A percentile compares a stretch with the other conserved stretches of the same genome.
Conservation (phyloP, 2,797 vertebrate genomes). For the Ciconia nigra region DNA sequence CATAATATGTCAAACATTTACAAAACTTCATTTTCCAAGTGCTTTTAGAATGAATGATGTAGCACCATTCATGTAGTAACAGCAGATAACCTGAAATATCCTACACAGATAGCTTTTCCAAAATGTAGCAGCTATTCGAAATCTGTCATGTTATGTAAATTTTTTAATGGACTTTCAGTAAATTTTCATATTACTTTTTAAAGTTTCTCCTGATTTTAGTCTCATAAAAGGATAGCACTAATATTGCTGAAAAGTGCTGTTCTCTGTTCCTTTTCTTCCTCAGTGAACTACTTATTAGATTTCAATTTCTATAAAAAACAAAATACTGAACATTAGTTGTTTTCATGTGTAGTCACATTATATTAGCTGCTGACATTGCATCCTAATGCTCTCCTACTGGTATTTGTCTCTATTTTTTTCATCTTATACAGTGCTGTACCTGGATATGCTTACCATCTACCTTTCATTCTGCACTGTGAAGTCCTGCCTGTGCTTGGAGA, state of each 20-base stretch:
- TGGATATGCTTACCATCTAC: not conserved
- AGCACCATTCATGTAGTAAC: not conserved
- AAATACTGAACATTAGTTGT: not conserved
- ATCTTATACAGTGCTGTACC: not conserved
- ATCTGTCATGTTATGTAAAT: not conserved
- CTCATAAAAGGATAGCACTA: not conserved
- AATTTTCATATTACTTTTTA: not conserved
- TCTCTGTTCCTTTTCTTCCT: not conserved
- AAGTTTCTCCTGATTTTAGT: not conserved
- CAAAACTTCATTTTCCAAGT: not conserved
- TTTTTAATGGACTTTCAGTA: not conserved
- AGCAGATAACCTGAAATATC: not conserved
- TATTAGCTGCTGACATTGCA: not conserved
- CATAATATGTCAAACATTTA: slow-evolving; percentile 38
- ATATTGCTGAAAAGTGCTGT: not conserved
- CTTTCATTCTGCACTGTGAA: not conserved
- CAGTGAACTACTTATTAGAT: not conserved
- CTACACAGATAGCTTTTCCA: not conserved
- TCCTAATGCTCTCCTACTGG: not conserved
- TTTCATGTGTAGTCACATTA: not conserved
- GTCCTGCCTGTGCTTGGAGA: not conserved
- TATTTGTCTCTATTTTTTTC: not conserved
- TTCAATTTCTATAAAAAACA: not conserved
- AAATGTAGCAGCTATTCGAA: not conserved
- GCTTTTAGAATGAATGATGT: slow-evolving; percentile 18